A percentile compares a stretch with the other conserved stretches of the same genome.
Evolutionary conservation across 2,113 vertebrate species (phyloP).

Genomic region (Festucalex cinctus): DNA sequence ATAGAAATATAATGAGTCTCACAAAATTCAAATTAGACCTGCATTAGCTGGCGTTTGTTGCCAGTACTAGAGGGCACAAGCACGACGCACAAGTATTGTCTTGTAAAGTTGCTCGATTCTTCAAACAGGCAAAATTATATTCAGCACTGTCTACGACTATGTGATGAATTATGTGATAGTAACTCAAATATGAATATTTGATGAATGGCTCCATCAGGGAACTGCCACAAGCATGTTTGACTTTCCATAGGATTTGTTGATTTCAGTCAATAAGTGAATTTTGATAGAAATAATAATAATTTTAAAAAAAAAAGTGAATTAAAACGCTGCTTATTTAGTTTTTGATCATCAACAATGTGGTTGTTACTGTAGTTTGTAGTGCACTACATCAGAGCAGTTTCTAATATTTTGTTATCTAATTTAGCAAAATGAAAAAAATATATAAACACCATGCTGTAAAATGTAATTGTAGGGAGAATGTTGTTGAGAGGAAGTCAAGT

Average conservation of each 20-base stretch:
- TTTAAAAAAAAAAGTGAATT: background rate
- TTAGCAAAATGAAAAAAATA: background rate
- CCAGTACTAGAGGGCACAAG: background rate
- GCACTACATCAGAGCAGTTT: background rate
- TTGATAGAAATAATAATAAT: background rate
- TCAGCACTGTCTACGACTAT: background rate
- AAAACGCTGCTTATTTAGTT: background rate
- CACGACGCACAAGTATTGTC: background rate
- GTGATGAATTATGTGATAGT: background rate
- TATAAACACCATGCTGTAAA: too few species aligned
- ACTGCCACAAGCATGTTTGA: background rate
- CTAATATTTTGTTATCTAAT: background rate
- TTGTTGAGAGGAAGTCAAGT: too few species aligned
- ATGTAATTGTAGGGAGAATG: too few species aligned
- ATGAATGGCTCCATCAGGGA: background rate
- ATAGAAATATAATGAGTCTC: background rate
- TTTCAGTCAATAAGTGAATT: background rate
- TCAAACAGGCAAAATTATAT: slow-evolving; percentile 1
- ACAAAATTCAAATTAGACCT: slow-evolving; percentile 1
- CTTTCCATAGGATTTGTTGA: background rate
- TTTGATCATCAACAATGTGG: background rate
- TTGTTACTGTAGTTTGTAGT: background rate
- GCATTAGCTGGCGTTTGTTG: background rate
- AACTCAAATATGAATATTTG: background rate
- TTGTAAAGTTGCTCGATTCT: background rate